Percentiles rank a stretch among this genome's conserved stretches.
Conservation (phyloP, 2,888 invertebrate species). For the Neoitamus cyanurus region DNA sequence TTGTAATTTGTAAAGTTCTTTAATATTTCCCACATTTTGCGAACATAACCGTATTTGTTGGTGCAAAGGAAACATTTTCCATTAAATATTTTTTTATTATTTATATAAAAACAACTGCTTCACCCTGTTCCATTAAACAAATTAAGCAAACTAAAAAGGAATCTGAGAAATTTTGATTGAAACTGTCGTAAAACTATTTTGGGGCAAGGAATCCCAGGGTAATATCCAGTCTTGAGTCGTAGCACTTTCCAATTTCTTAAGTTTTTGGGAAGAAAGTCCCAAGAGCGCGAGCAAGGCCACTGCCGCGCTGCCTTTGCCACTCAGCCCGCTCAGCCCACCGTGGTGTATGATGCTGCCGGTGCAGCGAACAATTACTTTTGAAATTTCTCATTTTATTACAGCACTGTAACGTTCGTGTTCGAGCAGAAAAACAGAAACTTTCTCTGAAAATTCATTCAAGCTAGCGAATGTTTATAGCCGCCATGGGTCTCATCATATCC, state of each 20-base stretch:
- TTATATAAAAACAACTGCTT: neutral
- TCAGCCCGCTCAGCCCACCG: neutral
- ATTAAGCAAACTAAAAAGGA: neutral
- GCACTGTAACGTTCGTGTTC: neutral
- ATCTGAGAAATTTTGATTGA: neutral
- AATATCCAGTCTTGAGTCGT: neutral
- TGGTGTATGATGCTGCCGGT: neutral
- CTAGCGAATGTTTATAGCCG: conserved; percentile 24
- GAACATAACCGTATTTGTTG: no score
- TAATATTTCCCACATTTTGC: no score
- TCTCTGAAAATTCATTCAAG: conserved; percentile 31
- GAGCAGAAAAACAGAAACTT: conserved; percentile 15
- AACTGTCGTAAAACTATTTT: conserved; percentile 5
- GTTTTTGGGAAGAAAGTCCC: neutral
- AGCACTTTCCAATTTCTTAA: neutral
- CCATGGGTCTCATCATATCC: conserved; percentile 37
- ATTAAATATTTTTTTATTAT: no score
- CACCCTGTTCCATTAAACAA: neutral
- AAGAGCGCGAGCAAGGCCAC: neutral
- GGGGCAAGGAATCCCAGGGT: neutral
- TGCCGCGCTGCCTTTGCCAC: neutral
- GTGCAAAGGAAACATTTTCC: neutral
- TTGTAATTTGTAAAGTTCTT: no score
- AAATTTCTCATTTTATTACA: conserved; percentile 29
- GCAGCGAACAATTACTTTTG: conserved; percentile 19